These are phyloP conservation scores for Nycticorax nycticorax DNA, from an alignment of 2,113 vertebrate genomes.

Conservation along the genomic window DNA sequence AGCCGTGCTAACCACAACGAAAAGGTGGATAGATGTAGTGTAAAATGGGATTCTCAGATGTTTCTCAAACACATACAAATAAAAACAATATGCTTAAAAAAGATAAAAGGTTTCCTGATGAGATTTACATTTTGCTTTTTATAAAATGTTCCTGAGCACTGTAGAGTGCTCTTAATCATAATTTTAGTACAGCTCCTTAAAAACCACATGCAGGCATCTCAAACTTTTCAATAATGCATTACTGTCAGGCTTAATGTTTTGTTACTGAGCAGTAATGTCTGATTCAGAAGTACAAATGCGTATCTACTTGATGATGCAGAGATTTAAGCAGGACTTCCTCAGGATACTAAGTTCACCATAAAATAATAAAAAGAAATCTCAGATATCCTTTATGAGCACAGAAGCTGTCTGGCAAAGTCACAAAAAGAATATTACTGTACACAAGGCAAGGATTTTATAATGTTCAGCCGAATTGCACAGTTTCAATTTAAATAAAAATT, in stretches of 20 bases:
- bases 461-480: not conserved
- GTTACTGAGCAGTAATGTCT: conserved; percentile 2
- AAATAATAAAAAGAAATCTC: conserved; percentile 18
- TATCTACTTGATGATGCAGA: not conserved
- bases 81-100: not conserved
- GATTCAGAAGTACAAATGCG: conserved; percentile 11
- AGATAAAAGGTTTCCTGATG: conserved; percentile 9
- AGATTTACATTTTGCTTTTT: not conserved
- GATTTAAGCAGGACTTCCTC: not conserved
- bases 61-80: not conserved
- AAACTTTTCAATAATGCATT: conserved; percentile 39
- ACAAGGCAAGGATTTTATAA: not conserved
- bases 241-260: conserved; percentile 14
- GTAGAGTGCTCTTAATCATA: conserved; percentile 19
- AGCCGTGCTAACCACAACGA: not conserved
- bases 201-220: conserved; percentile 12
- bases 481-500: conserved; percentile 14
- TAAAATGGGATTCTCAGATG: not conserved
- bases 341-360: not conserved
- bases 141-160: conserved; percentile 3
- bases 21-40: not conserved
- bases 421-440: not conserved
- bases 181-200: conserved; percentile 26
- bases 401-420: conserved; percentile 8
- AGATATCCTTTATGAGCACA: not conserved